phyloP scores from a whole-genome alignment of 2,113 vertebrate genomes.

The Oryzias curvinotus region DNA sequence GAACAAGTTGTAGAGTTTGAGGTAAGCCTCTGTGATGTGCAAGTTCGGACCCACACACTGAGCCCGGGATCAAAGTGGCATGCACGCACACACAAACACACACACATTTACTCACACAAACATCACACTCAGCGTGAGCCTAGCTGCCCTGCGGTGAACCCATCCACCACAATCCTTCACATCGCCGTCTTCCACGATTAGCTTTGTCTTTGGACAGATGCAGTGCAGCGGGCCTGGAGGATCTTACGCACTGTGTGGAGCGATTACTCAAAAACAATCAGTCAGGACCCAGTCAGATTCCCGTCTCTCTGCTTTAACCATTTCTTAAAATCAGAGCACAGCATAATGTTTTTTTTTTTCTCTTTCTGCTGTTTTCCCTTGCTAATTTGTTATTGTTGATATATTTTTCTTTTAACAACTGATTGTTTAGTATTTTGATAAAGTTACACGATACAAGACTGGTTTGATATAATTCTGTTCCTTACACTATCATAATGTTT shows the following conservation, averaged over 20 bases:
- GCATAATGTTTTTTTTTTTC: conserved; percentile 29
- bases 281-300: conserved; percentile 57
- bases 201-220: conserved; percentile 65
- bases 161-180: conserved; percentile 58
- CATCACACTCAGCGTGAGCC: conserved; percentile 63
- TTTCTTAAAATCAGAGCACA: conserved; percentile 41
- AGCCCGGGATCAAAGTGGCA: conserved; percentile 47
- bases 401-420: too few species aligned
- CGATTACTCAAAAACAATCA: conserved; percentile 68
- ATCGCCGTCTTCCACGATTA: conserved; percentile 66
- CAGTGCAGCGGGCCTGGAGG: conserved; percentile 57
- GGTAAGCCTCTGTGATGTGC: conserved; percentile 60
- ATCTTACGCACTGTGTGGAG: conserved; percentile 53
- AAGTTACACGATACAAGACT: too few species aligned
- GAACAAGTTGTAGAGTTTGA: conserved; percentile 42
- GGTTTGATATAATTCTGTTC: too few species aligned
- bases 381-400: too few species aligned
- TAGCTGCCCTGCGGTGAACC: conserved; percentile 56
- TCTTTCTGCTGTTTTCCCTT: conserved; percentile 12
- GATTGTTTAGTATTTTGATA: too few species aligned
- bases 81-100: conserved; percentile 7
- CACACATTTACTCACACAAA: conserved; percentile 53
- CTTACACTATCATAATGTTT: too few species aligned
- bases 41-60: conserved; percentile 57
- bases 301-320: conserved; percentile 39